A percentile compares a stretch with the other conserved stretches of the same genome.
Conservation (phyloP, 2,113 vertebrate species). For the Microcebus tavaratra region DNA sequence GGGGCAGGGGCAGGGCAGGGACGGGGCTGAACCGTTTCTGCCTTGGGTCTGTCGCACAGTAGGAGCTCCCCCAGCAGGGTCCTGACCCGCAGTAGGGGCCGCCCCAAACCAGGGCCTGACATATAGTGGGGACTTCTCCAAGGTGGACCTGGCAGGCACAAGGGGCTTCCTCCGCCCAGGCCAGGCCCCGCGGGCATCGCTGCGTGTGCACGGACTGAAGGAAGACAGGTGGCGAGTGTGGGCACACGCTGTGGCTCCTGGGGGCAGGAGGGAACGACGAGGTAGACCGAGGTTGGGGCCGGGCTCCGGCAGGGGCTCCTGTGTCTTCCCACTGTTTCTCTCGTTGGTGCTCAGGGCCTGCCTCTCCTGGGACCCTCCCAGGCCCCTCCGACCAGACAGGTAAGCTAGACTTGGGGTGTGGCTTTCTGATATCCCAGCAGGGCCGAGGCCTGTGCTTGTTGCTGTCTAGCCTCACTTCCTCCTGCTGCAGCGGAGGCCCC, state of each 20-base stretch:
- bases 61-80: background rate
- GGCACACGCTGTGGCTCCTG: background rate
- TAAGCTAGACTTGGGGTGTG: slow-evolving; percentile 9
- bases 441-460: background rate
- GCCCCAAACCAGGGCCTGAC: background rate
- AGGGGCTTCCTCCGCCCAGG: background rate
- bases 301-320: background rate
- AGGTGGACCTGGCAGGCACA: background rate
- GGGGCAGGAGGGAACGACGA: background rate
- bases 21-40: background rate
- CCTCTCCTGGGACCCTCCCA: slow-evolving; percentile 16
- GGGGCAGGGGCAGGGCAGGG: background rate
- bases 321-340: background rate
- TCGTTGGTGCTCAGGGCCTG: slow-evolving; percentile 26
- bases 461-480: background rate
- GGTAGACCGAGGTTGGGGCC: background rate
- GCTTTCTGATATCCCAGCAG: background rate
- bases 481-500: background rate
- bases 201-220: background rate
- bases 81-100: background rate
- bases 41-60: background rate
- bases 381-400: slow-evolving; percentile 46
- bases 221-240: background rate
- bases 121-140: background rate
- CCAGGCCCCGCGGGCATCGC: background rate